Conservation (phyloP, 30 jellyfish, hydroid and myxozoan genomes). For the Chrysaora quinquecirrha region DNA sequence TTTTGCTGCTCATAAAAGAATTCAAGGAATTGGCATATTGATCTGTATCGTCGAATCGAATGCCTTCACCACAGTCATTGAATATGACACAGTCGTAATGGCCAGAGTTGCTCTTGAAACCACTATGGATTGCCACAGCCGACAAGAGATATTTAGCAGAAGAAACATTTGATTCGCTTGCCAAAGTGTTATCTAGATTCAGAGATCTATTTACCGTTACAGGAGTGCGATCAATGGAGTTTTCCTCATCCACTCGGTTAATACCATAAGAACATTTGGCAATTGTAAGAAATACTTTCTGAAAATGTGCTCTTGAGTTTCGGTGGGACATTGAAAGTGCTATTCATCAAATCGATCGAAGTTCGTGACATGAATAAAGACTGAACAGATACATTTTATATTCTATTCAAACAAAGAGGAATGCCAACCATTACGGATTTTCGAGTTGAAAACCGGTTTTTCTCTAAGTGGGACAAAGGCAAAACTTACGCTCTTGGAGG, state of each 20-base stretch:
- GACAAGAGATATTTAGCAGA: not conserved
- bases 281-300: not conserved
- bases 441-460: not conserved
- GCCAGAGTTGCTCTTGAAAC: not conserved
- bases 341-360: not conserved
- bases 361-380: not conserved
- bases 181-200: not conserved
- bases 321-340: not conserved
- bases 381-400: not conserved
- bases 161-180: not conserved
- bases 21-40: not conserved
- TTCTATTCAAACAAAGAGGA: not conserved
- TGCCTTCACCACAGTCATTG: not conserved
- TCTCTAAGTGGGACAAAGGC: not conserved
- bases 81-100: slow-evolving; percentile 7
- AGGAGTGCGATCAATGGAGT: not conserved
- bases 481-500: not conserved
- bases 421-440: not conserved
- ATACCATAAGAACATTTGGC: not conserved
- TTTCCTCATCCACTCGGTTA: not conserved
- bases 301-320: not conserved
- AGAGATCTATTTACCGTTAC: not conserved
- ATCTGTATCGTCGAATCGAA: not conserved
- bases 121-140: slow-evolving; percentile 1
- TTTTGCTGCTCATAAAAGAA: not conserved